phyloP scores from a whole-genome alignment of 2,113 vertebrate genomes.

The Ptilonorhynchus violaceus region DNA sequence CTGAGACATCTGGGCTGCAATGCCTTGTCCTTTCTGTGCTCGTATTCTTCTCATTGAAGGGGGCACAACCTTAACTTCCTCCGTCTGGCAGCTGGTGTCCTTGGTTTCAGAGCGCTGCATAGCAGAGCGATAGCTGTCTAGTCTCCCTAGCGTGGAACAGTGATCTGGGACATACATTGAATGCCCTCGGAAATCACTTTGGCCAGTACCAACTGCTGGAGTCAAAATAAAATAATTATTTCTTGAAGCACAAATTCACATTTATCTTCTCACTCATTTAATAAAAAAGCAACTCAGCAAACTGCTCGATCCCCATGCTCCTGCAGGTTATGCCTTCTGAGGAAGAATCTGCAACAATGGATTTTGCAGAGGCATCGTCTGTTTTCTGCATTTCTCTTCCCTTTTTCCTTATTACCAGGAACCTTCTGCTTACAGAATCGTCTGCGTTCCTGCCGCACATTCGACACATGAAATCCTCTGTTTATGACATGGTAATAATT shows the following conservation, averaged over 20 bases:
- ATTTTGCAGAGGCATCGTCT: neutral
- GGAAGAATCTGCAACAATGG: conserved; percentile 26
- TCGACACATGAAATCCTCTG: conserved; percentile 48
- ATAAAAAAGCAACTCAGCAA: neutral
- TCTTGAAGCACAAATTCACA: conserved; percentile 3
- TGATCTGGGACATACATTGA: conserved; percentile 86
- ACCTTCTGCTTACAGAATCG: conserved; percentile 44
- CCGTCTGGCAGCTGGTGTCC: conserved; percentile 94
- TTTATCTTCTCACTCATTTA: neutral
- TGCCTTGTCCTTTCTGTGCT: conserved; percentile 92
- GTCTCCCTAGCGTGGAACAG: conserved; percentile 84
- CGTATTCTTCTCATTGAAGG: conserved; percentile 94
- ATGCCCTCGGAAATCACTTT: conserved; percentile 80
- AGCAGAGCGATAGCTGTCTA: conserved; percentile 73
- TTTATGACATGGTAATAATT: conserved; percentile 67
- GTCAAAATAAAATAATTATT: conserved; percentile 67
- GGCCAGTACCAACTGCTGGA: conserved; percentile 76
- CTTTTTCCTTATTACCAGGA: conserved; percentile 9
- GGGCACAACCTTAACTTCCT: conserved; percentile 88
- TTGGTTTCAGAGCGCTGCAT: conserved; percentile 79
- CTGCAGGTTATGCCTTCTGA: neutral
- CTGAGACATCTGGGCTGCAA: conserved; percentile 92
- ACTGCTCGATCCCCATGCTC: neutral
- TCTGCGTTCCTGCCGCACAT: conserved; percentile 40
- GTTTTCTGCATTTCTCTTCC: conserved; percentile 28